A percentile compares a stretch with the other conserved stretches of the same genome.
Conservation (phyloP, 2,888 invertebrate genomes). For the Steromphala cineraria region DNA sequence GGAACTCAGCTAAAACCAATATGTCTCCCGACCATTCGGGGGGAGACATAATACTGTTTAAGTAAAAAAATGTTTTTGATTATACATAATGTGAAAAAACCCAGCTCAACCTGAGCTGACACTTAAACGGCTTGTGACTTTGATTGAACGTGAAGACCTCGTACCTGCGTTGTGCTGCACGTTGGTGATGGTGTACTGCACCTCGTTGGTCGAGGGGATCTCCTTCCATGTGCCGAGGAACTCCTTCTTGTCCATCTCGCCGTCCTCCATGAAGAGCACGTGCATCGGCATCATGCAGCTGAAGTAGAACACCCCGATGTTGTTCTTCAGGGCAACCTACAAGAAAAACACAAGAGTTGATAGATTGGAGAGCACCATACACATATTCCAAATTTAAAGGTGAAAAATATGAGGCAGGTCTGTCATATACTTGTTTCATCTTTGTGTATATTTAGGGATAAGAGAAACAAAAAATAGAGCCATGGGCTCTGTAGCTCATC, state of each 20-base stretch:
- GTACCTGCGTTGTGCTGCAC: slow-evolving; percentile 75
- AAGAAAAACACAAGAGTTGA: slow-evolving; percentile 39
- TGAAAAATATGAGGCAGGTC: not conserved
- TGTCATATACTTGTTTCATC: not conserved
- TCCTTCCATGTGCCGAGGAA: slow-evolving; percentile 99
- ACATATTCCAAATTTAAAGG: not conserved
- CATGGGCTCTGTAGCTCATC: too few species aligned
- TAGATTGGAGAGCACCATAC: not conserved
- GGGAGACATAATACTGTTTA: too few species aligned
- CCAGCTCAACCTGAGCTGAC: too few species aligned
- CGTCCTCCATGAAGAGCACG: slow-evolving; percentile 95
- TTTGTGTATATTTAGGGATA: too few species aligned
- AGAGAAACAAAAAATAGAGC: too few species aligned
- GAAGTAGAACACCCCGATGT: slow-evolving; percentile 98
- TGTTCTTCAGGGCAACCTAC: slow-evolving; percentile 97
- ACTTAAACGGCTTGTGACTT: too few species aligned
- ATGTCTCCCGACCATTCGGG: too few species aligned
- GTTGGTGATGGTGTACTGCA: slow-evolving; percentile 92
- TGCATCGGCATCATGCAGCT: slow-evolving; percentile 94
- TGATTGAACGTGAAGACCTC: not conserved
- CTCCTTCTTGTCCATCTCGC: slow-evolving; percentile 96
- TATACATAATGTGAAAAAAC: too few species aligned
- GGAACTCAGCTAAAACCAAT: too few species aligned
- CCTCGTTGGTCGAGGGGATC: slow-evolving; percentile 97
- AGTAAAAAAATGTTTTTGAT: too few species aligned